Percentiles rank a stretch among this genome's conserved stretches.
Evolutionary conservation across 2,113 vertebrate genomes (phyloP).

Genomic region (Hiodon alosoides): DNA sequence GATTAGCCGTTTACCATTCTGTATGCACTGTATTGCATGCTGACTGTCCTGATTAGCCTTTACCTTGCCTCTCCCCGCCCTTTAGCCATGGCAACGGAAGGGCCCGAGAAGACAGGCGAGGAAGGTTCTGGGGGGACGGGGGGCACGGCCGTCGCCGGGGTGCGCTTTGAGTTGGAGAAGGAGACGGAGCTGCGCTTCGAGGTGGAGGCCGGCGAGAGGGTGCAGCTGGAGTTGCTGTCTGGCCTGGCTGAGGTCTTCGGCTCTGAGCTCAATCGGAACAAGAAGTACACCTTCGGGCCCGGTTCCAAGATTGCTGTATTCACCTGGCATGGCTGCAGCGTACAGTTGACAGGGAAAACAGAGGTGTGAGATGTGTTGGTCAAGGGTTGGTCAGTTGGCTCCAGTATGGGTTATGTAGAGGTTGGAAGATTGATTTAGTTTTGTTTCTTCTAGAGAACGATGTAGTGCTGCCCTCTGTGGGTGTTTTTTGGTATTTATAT

Average conservation of each 20-base stretch:
- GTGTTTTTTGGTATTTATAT: background rate
- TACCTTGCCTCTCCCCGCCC: background rate
- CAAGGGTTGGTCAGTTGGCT: background rate
- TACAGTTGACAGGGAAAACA: constrained; percentile 85
- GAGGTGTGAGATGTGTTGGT: constrained; percentile 56
- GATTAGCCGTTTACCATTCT: too few species aligned
- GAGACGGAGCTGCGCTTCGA: constrained; percentile 96
- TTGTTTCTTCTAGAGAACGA: background rate
- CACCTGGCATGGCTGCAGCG: constrained; percentile 92
- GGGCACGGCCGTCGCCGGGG: constrained; percentile 47
- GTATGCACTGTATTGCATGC: background rate
- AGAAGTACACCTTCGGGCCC: constrained; percentile 88
- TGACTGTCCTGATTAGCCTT: background rate
- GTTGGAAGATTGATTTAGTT: background rate
- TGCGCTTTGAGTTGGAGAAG: constrained; percentile 85
- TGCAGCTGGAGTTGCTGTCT: constrained; percentile 81
- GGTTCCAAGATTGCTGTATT: constrained; percentile 94
- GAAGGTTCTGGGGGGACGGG: constrained; percentile 52
- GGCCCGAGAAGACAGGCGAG: constrained; percentile 58
- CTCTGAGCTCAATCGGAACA: constrained; percentile 91
- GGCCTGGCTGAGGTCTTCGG: constrained; percentile 94
- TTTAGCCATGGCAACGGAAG: constrained; percentile 59
- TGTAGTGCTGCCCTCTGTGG: background rate
- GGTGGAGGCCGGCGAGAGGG: constrained; percentile 82
- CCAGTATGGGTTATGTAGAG: background rate